Evolutionary conservation across 2,113 vertebrate genomes (phyloP).

Genomic region (Chaenocephalus aceratus): DNA sequence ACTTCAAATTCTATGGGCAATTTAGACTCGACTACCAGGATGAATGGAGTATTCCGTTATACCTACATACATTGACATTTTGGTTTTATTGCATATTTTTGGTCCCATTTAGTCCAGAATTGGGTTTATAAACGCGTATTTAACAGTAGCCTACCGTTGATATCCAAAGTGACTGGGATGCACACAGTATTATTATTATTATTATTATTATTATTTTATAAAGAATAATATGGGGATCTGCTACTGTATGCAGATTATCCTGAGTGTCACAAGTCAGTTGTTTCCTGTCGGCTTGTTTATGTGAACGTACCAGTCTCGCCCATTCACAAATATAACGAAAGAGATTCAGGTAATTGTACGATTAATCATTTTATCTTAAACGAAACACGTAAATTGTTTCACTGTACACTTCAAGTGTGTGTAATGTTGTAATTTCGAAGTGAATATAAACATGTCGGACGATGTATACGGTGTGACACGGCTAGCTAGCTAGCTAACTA

Average conservation of each 20-base stretch:
- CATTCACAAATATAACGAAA: not conserved
- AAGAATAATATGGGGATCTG: not conserved
- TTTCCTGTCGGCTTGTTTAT: conserved; percentile 74
- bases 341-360: conserved; percentile 26
- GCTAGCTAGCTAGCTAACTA: conserved; percentile 39
- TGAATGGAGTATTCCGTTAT: not conserved
- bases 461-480: not conserved
- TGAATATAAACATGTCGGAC: not conserved
- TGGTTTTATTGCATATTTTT: not conserved
- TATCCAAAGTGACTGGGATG: not conserved
- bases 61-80: not conserved
- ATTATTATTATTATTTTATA: not conserved
- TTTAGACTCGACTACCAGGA: no score
- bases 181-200: not conserved
- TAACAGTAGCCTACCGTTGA: no score
- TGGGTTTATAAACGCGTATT: not conserved
- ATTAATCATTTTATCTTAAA: not conserved
- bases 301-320: conserved; percentile 47
- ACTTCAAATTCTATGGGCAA: no score
- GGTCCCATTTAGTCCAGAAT: not conserved
- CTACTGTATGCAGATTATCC: not conserved
- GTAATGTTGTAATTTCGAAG: not conserved
- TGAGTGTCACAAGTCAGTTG: not conserved
- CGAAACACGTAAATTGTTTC: rapidly evolving
- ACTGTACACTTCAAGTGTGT: rapidly evolving